Conservation (phyloP, 2,888 invertebrate genomes). For the Tenodera sinensis region DNA sequence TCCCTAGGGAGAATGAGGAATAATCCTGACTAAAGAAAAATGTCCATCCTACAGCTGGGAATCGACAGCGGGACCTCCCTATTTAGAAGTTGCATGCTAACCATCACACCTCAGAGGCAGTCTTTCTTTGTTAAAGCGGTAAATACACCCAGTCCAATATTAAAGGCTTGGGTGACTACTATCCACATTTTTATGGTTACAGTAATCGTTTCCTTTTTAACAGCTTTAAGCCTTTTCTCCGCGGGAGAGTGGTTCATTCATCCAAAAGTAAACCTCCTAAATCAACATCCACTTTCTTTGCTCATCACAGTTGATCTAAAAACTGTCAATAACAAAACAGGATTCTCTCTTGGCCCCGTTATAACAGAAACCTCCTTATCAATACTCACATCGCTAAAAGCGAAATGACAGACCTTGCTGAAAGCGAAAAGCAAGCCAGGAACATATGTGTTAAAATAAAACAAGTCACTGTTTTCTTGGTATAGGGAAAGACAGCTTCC, state of each 20-base stretch:
- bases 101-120: no score
- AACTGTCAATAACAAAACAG: background rate
- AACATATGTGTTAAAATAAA: no score
- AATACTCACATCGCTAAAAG: background rate
- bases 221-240: background rate
- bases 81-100: no score
- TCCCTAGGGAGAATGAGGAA: no score
- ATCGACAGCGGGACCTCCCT: no score
- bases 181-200: background rate
- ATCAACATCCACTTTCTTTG: background rate
- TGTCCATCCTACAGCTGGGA: no score
- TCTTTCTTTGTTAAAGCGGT: no score
- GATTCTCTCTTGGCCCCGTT: background rate
- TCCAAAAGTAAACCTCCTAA: background rate
- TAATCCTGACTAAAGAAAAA: no score
- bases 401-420: background rate
- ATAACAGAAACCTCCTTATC: background rate
- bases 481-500: no score
- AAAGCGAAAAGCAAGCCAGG: background rate
- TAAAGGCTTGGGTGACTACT: no score
- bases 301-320: background rate
- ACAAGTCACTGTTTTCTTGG: no score
- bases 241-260: background rate
- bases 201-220: background rate
- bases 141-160: no score